A percentile compares a stretch with the other conserved stretches of the same genome.
phyloP scores from a whole-genome alignment of 2,797 vertebrate genomes.

The Buphagus erythrorhynchus region DNA sequence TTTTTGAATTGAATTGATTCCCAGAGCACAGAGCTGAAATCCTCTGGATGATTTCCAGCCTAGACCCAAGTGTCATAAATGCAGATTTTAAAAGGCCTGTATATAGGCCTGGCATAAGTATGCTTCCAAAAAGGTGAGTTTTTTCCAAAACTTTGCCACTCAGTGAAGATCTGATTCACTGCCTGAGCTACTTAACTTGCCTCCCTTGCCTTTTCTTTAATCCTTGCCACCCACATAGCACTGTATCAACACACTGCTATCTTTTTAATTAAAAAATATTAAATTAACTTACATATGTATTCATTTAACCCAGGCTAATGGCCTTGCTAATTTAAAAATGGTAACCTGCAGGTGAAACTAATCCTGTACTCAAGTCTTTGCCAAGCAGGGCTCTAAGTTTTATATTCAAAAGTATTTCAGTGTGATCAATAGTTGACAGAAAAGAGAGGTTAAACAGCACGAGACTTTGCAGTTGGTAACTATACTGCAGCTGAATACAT shows the following conservation, averaged over 20 bases:
- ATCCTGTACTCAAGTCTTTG: not conserved
- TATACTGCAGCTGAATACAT: not conserved
- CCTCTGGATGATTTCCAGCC: not conserved
- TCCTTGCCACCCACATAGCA: not conserved
- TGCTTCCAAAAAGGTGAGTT: fast-evolving
- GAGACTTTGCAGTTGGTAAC: not conserved
- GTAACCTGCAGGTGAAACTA: not conserved
- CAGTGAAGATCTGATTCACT: not conserved
- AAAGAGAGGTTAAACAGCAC: not conserved
- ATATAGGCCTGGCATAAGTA: not conserved
- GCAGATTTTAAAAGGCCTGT: not conserved
- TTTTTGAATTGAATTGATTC: not conserved
- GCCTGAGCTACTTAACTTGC: not conserved
- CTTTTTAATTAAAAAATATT: conserved; percentile 30
- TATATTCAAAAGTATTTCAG: not conserved
- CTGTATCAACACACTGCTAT: not conserved
- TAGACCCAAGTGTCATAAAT: not conserved
- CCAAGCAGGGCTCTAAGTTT: not conserved
- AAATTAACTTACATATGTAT: not conserved
- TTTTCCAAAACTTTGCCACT: not conserved
- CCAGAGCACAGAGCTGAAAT: not conserved
- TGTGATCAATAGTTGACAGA: not conserved
- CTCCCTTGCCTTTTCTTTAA: not conserved
- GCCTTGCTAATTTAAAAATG: not conserved
- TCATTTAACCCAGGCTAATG: not conserved